phyloP scores from a whole-genome alignment of 2,113 vertebrate genomes.

The Chloropsis cyanopogon region DNA sequence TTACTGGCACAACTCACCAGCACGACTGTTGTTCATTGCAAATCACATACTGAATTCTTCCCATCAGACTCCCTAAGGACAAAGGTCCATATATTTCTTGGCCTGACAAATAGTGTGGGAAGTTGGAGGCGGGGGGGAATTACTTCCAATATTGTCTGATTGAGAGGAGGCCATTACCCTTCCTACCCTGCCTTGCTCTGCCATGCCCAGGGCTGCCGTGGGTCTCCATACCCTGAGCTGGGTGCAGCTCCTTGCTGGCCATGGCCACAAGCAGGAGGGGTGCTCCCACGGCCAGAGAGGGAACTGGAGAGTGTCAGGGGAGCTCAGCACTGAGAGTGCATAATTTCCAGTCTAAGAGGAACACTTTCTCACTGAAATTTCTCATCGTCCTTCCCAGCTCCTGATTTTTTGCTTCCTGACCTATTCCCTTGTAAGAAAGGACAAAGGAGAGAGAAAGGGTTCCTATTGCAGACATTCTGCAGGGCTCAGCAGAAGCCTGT shows the following conservation, averaged over 20 bases:
- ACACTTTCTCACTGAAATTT: background rate
- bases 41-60: background rate
- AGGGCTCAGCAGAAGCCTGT: background rate
- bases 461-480: rapidly evolving
- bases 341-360: background rate
- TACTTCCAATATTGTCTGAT: background rate
- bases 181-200: background rate
- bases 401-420: background rate
- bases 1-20: background rate
- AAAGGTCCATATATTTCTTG: background rate
- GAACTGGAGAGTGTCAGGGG: background rate
- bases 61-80: background rate
- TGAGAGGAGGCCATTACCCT: background rate
- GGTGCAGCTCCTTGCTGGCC: background rate
- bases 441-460: background rate
- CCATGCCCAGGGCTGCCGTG: rapidly evolving
- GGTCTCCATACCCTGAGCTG: rapidly evolving
- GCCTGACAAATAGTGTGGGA: background rate
- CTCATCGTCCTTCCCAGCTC: background rate
- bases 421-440: background rate
- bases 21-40: background rate
- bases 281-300: background rate
- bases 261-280: background rate
- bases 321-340: background rate
- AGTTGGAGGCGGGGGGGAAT: background rate